A percentile compares a stretch with the other conserved stretches of the same genome.
These are phyloP conservation scores for Anthophora plumipes DNA, from an alignment of 2,888 invertebrate genomes.

Conservation along the genomic window DNA sequence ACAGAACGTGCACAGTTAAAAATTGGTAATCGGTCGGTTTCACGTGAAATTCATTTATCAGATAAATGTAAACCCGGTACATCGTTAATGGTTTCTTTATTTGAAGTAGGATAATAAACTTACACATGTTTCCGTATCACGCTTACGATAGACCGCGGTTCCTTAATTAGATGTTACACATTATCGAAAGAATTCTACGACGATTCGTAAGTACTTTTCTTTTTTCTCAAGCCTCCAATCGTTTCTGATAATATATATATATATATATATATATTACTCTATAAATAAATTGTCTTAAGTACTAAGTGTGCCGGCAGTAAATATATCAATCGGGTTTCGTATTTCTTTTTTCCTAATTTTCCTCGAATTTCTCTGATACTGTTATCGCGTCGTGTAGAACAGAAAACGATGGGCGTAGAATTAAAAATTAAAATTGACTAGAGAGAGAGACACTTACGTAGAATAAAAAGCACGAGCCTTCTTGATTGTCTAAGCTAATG, in stretches of 20 bases:
- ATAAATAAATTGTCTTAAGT: slow-evolving; percentile 55
- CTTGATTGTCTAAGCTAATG: slow-evolving; percentile 73
- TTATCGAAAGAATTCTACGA: slow-evolving; percentile 20
- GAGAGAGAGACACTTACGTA: slow-evolving; percentile 64
- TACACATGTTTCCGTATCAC: slow-evolving; percentile 30
- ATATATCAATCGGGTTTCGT: slow-evolving; percentile 11
- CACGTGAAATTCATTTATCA: neutral
- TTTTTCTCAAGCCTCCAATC: slow-evolving; percentile 20
- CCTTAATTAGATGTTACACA: slow-evolving; percentile 17
- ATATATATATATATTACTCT: slow-evolving; percentile 42
- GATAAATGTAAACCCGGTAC: neutral
- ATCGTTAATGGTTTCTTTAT: slow-evolving; percentile 39
- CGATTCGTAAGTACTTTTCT: slow-evolving; percentile 33
- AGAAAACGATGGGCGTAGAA: slow-evolving; percentile 33
- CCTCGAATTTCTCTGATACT: neutral
- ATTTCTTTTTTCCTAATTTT: no score
- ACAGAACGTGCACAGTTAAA: no score
- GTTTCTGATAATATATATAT: slow-evolving; percentile 6
- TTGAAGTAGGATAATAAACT: slow-evolving; percentile 36
- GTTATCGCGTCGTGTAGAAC: neutral
- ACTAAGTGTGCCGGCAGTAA: slow-evolving; percentile 41
- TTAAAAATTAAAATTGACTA: slow-evolving; percentile 66
- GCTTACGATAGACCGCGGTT: slow-evolving; percentile 8
- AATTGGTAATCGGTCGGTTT: no score
- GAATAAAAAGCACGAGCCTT: slow-evolving; percentile 78